A percentile compares a stretch with the other conserved stretches of the same genome.
These are phyloP conservation scores for Discoglossus pictus DNA, from an alignment of 2,797 vertebrate species.

Conservation along the genomic window DNA sequence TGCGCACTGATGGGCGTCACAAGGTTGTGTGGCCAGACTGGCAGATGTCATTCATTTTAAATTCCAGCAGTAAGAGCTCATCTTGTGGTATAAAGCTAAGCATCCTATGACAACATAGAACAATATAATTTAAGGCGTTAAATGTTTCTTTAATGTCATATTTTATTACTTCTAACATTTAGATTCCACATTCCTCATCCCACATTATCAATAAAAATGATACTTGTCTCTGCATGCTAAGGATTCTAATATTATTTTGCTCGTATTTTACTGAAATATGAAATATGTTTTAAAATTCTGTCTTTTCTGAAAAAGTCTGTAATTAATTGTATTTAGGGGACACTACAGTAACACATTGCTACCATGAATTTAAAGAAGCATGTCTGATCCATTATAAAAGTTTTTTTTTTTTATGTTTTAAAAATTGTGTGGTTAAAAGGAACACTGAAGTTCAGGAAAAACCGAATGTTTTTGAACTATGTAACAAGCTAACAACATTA, in stretches of 20 bases:
- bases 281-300: too few relatives aligned
- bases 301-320: too few relatives aligned
- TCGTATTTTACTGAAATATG: too few relatives aligned
- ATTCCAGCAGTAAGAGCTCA: conserved; percentile 42
- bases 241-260: conserved; percentile 10
- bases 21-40: conserved; percentile 40
- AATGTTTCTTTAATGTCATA: conserved; percentile 3
- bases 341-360: too few relatives aligned
- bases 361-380: too few relatives aligned
- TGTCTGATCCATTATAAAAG: too few relatives aligned
- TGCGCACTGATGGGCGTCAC: conserved; percentile 47
- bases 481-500: too few relatives aligned
- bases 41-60: conserved; percentile 47
- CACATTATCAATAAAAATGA: conserved; percentile 3
- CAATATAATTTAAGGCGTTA: not conserved
- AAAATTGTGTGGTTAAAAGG: too few relatives aligned
- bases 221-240: not conserved
- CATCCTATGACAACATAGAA: conserved; percentile 16
- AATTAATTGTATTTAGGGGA: too few relatives aligned
- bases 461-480: too few relatives aligned
- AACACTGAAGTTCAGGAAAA: too few relatives aligned
- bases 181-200: conserved; percentile 5
- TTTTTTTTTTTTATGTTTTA: too few relatives aligned
- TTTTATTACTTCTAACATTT: conserved; percentile 16
- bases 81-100: conserved; percentile 32